Conservation (phyloP, 2,797 vertebrate species). For the Sebastiscus tertius region DNA sequence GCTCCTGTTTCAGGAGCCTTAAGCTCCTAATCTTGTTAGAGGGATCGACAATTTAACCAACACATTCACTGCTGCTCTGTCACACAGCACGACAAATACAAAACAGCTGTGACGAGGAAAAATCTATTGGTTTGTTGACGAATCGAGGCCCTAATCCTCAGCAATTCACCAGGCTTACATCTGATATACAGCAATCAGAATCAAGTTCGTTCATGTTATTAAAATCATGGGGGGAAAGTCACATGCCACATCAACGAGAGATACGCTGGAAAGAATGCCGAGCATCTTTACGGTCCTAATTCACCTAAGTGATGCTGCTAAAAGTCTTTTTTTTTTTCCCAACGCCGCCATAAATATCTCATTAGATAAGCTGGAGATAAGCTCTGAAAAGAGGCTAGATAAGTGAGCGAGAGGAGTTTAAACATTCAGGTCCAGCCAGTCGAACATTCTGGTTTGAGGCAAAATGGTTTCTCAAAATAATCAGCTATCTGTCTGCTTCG, state of each 20-base stretch:
- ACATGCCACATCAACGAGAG: background rate
- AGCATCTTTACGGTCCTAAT: conserved; percentile 67
- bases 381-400: conserved; percentile 55
- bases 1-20: conserved; percentile 31
- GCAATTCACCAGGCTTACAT: conserved; percentile 21
- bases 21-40: conserved; percentile 58
- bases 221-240: conserved; percentile 18
- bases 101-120: conserved; percentile 10
- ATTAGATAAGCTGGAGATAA: conserved; percentile 73
- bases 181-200: conserved; percentile 30
- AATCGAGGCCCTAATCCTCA: background rate
- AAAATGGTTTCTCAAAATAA: conserved; percentile 49
- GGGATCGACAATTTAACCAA: conserved; percentile 58
- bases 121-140: background rate
- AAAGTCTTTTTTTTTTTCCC: conserved; percentile 50
- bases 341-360: conserved; percentile 75
- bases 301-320: conserved; percentile 58
- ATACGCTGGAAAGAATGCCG: conserved; percentile 37
- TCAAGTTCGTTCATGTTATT: conserved; percentile 16
- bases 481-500: conserved; percentile 32
- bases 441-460: conserved; percentile 34
- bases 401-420: conserved; percentile 49
- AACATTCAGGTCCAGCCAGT: conserved; percentile 67
- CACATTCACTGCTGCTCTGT: conserved; percentile 30
- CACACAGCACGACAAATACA: conserved; percentile 11